Evolutionary conservation across 35 echinoderm and acorn worm genomes (phyloP).

Genomic region (Eucidaris tribuloides): DNA sequence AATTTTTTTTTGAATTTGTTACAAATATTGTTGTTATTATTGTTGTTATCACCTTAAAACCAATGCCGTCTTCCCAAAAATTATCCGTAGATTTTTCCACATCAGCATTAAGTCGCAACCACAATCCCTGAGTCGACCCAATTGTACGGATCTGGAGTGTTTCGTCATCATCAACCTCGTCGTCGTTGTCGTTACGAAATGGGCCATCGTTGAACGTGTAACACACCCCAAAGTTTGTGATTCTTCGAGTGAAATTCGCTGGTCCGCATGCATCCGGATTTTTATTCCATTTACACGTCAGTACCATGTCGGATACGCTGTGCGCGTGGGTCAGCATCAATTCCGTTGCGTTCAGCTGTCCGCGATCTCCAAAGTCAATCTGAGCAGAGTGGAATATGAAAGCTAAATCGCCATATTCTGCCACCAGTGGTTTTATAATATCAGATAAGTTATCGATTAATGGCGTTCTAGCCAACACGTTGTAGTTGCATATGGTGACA

Average conservation of each 20-base stretch:
- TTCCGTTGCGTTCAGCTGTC: neutral
- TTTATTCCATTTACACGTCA: slow-evolving; percentile 8
- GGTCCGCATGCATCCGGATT: slow-evolving; percentile 3
- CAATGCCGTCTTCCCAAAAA: neutral
- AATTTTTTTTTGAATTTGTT: no score
- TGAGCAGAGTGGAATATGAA: no score
- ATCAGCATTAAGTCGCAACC: slow-evolving; percentile 24
- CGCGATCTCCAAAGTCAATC: no score
- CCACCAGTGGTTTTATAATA: neutral
- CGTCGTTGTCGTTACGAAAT: no score
- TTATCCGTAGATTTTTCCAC: slow-evolving; percentile 8
- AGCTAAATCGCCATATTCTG: no score
- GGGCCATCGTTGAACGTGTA: slow-evolving; percentile 49
- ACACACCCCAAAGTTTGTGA: slow-evolving; percentile 36
- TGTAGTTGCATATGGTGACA: slow-evolving; percentile 38
- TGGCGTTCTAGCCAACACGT: neutral
- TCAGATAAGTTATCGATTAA: neutral
- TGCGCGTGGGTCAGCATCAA: slow-evolving; percentile 2
- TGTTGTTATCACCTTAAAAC: slow-evolving; percentile 57
- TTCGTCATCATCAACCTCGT: neutral
- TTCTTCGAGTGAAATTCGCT: slow-evolving; percentile 29
- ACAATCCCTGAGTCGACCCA: neutral
- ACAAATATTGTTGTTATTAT: no score
- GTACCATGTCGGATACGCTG: slow-evolving; percentile 36
- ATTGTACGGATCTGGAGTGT: neutral